These are phyloP conservation scores for Polia nebulosa DNA, from an alignment of 2,888 invertebrate genomes.

Conservation along the genomic window DNA sequence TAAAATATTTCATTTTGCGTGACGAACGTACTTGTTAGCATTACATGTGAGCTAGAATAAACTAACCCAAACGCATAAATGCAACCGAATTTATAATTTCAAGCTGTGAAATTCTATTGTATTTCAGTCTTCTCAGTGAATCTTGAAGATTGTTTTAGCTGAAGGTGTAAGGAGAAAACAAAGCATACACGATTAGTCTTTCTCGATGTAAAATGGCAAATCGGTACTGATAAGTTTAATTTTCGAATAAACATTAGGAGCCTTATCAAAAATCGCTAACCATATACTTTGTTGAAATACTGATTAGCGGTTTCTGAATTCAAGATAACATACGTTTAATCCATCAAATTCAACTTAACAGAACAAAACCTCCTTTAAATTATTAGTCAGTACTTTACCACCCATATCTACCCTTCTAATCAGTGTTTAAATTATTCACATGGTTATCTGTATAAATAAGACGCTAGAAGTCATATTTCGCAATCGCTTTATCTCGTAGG, in stretches of 20 bases:
- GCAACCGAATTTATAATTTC: not conserved
- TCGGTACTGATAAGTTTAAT: slow-evolving; percentile 25
- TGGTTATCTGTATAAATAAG: not conserved
- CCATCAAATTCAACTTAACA: too few relatives aligned
- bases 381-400: too few relatives aligned
- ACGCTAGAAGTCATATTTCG: slow-evolving; percentile 1
- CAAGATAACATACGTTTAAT: too few relatives aligned
- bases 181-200: not conserved
- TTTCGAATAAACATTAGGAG: not conserved
- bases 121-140: slow-evolving; percentile 35
- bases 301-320: too few relatives aligned
- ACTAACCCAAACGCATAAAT: slow-evolving; percentile 17
- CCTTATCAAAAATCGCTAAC: not conserved
- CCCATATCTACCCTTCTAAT: too few relatives aligned
- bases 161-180: not conserved
- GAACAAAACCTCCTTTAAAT: too few relatives aligned
- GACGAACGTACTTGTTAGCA: slow-evolving; percentile 4
- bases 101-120: slow-evolving; percentile 18
- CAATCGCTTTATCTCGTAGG: slow-evolving; percentile 8
- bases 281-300: not conserved
- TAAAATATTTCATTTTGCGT: not conserved
- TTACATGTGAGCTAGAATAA: slow-evolving; percentile 15
- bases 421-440: too few relatives aligned
- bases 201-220: not conserved
- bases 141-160: slow-evolving; percentile 22